Conservation (phyloP, 1,140 invertebrate genomes). For the Steinernema feltiae region DNA sequence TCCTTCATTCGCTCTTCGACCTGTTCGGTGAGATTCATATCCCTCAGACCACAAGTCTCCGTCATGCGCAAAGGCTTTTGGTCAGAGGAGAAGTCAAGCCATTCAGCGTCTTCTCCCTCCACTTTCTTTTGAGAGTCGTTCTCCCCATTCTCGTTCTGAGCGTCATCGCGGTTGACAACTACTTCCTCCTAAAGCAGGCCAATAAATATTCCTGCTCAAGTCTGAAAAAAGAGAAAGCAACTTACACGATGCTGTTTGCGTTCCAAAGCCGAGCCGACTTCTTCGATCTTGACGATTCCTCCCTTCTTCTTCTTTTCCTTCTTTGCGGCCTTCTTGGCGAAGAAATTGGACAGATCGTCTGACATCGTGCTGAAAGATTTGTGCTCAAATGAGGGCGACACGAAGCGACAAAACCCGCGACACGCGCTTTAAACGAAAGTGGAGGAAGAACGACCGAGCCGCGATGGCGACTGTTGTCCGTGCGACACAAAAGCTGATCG, state of each 20-base stretch:
- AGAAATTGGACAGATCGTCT: constrained; percentile 33
- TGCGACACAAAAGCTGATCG: too few species aligned
- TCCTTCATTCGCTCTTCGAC: not conserved
- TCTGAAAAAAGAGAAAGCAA: not conserved
- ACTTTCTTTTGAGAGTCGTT: not conserved
- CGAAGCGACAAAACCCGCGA: too few species aligned
- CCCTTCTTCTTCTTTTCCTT: constrained; percentile 31
- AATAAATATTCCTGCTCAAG: not conserved
- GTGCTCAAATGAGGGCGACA: too few species aligned
- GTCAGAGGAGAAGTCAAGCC: not conserved
- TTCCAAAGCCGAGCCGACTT: not conserved
- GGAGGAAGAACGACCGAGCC: not conserved
- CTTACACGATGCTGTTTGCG: not conserved
- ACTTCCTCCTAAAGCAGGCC: not conserved
- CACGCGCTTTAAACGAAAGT: not conserved
- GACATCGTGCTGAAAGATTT: constrained; percentile 22
- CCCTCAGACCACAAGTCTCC: not conserved
- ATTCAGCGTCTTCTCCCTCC: not conserved
- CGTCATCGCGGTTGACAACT: not conserved
- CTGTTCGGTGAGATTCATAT: constrained; percentile 5
- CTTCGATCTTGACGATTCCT: not conserved
- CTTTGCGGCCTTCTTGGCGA: constrained; percentile 37
- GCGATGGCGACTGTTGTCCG: too few species aligned
- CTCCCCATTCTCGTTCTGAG: not conserved
- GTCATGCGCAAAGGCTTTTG: not conserved